A percentile compares a stretch with the other conserved stretches of the same genome.
These are phyloP conservation scores for Caracal caracal DNA, from an alignment of 2,113 vertebrate genomes.

Conservation along the genomic window DNA sequence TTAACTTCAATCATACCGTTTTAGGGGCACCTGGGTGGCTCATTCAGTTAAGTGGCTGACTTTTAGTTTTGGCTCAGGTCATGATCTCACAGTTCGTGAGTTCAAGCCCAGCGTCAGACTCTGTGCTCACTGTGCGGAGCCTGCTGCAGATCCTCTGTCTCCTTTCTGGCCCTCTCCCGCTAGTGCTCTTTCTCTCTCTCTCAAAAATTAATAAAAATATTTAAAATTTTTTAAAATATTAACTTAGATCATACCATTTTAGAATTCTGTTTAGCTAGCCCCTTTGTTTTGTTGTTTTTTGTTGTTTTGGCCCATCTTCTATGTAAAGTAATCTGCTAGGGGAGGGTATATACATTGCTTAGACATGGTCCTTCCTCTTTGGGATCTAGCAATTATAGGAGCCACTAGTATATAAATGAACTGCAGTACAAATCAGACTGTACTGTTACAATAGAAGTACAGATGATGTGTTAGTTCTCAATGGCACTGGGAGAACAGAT, in stretches of 20 bases:
- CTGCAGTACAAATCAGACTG: not conserved
- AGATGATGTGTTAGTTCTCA: not conserved
- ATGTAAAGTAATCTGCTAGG: not conserved
- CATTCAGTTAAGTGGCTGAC: no score
- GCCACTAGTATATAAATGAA: not conserved
- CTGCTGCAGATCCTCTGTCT: no score
- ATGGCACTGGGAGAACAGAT: not conserved
- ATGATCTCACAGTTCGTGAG: no score
- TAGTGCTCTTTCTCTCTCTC: no score
- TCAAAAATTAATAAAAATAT: no score
- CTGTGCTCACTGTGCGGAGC: no score
- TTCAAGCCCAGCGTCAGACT: no score
- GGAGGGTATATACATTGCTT: not conserved
- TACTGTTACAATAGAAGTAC: not conserved
- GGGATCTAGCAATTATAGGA: not conserved
- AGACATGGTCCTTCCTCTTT: not conserved
- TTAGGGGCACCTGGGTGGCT: not conserved
- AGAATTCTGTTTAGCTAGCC: not conserved
- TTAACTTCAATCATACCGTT: not conserved
- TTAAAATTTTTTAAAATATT: no score
- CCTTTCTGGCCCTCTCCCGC: no score
- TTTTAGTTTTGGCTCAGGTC: no score
- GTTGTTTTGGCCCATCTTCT: not conserved
- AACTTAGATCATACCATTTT: not conserved
- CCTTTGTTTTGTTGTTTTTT: not conserved